Conservation (phyloP, 1,140 invertebrate genomes). For the Tetramorium alpestre region DNA sequence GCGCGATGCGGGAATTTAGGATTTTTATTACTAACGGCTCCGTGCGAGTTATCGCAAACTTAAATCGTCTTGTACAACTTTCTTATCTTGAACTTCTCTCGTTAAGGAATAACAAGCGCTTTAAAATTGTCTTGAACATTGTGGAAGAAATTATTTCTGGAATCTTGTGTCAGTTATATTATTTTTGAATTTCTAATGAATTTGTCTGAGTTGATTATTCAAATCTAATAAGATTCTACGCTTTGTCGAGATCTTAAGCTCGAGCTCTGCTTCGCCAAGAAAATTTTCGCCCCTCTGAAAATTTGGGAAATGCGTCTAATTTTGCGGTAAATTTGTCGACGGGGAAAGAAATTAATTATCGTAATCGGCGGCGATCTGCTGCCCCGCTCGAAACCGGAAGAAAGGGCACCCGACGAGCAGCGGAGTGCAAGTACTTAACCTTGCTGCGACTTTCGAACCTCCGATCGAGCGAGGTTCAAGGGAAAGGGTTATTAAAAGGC, state of each 20-base stretch:
- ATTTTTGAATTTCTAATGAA: neutral
- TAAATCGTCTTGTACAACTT: neutral
- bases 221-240: neutral
- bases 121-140: neutral
- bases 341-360: slow-evolving; percentile 14
- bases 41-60: neutral
- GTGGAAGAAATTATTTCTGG: neutral
- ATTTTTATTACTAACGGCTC: neutral
- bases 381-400: slow-evolving; percentile 46
- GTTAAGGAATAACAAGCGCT: neutral
- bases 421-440: slow-evolving; percentile 56
- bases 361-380: neutral
- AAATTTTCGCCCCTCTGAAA: neutral
- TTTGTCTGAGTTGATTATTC: neutral
- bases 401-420: slow-evolving; percentile 27
- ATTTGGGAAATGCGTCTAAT: neutral
- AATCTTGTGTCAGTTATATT: neutral
- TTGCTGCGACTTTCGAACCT: slow-evolving; percentile 61
- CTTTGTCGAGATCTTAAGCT: neutral
- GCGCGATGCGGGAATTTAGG: neutral
- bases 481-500: slow-evolving; percentile 58
- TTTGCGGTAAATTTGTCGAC: neutral
- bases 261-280: neutral
- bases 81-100: neutral
- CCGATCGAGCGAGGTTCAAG: slow-evolving; percentile 48